Evolutionary conservation across 2,888 invertebrate genomes (phyloP).

Genomic region (Alentia gelatinosa): DNA sequence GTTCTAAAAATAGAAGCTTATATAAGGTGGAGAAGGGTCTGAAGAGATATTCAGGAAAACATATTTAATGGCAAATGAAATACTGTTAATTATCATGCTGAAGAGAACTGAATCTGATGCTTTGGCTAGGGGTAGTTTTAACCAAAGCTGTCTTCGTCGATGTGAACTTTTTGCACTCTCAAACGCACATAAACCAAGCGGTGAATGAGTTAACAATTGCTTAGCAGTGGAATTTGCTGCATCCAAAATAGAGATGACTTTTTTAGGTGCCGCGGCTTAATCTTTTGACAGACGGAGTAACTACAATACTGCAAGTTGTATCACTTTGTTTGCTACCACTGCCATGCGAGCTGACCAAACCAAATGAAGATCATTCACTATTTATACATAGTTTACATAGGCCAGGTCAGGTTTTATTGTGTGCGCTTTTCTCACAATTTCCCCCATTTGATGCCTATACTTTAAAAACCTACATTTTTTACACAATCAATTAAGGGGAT

Average conservation of each 20-base stretch:
- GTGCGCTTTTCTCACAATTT: too few relatives aligned
- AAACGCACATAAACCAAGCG: neutral
- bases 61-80: constrained; percentile 25
- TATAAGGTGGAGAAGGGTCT: neutral
- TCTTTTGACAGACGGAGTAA: too few relatives aligned
- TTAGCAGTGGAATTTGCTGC: neutral
- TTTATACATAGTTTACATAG: too few relatives aligned
- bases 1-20: neutral
- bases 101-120: constrained; percentile 6
- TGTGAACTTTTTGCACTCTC: neutral
- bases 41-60: neutral
- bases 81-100: neutral
- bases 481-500: too few relatives aligned
- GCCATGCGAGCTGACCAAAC: too few relatives aligned
- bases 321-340: too few relatives aligned
- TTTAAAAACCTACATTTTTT: too few relatives aligned
- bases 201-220: neutral
- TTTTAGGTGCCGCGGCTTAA: neutral
- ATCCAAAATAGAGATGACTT: neutral
- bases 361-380: too few relatives aligned
- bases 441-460: too few relatives aligned
- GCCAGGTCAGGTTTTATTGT: too few relatives aligned
- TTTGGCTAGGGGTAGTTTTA: neutral
- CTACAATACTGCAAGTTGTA: too few relatives aligned
- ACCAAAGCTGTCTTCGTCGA: constrained; percentile 6